Percentiles rank a stretch among this genome's conserved stretches.
Evolutionary conservation across 2,888 invertebrate species (phyloP).

Genomic region (Crepidodera aurea): DNA sequence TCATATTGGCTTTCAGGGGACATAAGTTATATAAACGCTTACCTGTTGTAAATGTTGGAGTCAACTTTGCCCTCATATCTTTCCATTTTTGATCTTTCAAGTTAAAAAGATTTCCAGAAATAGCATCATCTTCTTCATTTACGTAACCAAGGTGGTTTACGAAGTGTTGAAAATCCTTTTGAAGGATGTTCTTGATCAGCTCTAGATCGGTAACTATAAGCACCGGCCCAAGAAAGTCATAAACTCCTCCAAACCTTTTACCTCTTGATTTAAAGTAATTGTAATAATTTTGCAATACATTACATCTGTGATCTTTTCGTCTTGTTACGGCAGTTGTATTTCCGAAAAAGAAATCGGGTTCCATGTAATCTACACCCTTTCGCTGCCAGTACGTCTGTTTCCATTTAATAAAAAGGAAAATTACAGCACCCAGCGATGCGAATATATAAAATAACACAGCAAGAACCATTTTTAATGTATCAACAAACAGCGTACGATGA

Average conservation of each 20-base stretch:
- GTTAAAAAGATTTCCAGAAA: constrained; percentile 66
- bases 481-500: too few relatives aligned
- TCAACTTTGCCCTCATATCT: constrained; percentile 66
- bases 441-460: background rate
- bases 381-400: constrained; percentile 39
- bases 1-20: too few relatives aligned
- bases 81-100: constrained; percentile 68
- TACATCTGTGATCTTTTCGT: constrained; percentile 25
- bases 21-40: too few relatives aligned
- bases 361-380: constrained; percentile 32
- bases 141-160: constrained; percentile 67
- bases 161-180: constrained; percentile 68
- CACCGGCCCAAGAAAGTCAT: constrained; percentile 37
- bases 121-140: constrained; percentile 66
- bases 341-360: constrained; percentile 49
- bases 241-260: constrained; percentile 43
- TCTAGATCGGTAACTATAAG: constrained; percentile 45
- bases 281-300: constrained; percentile 33
- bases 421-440: background rate
- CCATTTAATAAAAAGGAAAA: constrained; percentile 28
- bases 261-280: constrained; percentile 39
- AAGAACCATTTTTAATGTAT: too few relatives aligned
- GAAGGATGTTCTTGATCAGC: constrained; percentile 60
- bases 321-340: constrained; percentile 34
- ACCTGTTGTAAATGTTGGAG: constrained; percentile 60